These are phyloP conservation scores for Amblyjoppa fuscipennis DNA, from an alignment of 2,888 invertebrate genomes.

Conservation along the genomic window DNA sequence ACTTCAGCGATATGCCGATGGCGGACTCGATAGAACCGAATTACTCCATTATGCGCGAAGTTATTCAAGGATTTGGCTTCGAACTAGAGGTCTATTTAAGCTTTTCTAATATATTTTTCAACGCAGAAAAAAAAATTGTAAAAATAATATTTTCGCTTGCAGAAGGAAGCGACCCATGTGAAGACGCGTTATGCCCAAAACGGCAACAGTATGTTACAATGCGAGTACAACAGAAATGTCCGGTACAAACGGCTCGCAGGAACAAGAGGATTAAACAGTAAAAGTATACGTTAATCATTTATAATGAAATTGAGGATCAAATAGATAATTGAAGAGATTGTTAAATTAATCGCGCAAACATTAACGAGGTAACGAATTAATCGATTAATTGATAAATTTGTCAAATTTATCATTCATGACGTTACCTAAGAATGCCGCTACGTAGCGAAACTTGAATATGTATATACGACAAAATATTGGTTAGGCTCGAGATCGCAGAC, in stretches of 20 bases:
- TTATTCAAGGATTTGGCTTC: constrained; percentile 94
- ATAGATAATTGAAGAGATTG: constrained; percentile 43
- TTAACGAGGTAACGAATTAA: constrained; percentile 6
- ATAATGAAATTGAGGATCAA: constrained; percentile 57
- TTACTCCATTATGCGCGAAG: constrained; percentile 92
- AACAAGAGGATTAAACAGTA: constrained; percentile 74
- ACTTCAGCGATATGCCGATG: constrained; percentile 93
- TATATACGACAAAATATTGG: constrained; percentile 66
- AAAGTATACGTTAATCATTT: constrained; percentile 10
- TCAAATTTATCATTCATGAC: constrained; percentile 23
- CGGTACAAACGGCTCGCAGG: constrained; percentile 76
- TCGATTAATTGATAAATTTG: constrained; percentile 14
- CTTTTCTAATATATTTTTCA: constrained; percentile 15
- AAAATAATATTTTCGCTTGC: constrained; percentile 77
- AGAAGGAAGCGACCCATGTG: constrained; percentile 92
- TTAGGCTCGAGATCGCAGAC: constrained; percentile 55
- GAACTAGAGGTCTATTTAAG: constrained; percentile 88
- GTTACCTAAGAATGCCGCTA: constrained; percentile 13
- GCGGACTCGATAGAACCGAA: constrained; percentile 97
- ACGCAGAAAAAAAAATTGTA: background rate
- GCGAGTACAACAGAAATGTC: constrained; percentile 90
- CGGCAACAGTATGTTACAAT: constrained; percentile 95
- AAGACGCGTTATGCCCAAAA: constrained; percentile 97
- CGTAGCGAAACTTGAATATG: constrained; percentile 43
- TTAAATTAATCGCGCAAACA: constrained; percentile 31